Evolutionary conservation across 2,113 vertebrate species (phyloP).

Genomic region (Channa argus): DNA sequence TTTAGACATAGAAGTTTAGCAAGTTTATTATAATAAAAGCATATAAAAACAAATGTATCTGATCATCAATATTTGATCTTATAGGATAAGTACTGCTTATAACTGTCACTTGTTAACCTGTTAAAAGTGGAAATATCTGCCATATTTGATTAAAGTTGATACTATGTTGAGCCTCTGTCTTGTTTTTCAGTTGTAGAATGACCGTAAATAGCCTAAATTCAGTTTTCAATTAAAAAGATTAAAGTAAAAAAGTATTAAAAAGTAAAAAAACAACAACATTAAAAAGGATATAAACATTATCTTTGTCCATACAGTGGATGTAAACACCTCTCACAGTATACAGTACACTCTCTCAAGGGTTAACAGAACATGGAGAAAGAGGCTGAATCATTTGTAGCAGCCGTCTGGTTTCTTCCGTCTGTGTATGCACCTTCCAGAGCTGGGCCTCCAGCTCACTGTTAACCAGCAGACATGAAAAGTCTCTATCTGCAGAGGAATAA

Average conservation of each 20-base stretch:
- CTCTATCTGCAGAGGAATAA: conserved; percentile 53
- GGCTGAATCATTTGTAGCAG: conserved; percentile 57
- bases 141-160: conserved; percentile 67
- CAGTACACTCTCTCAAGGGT: conserved; percentile 1
- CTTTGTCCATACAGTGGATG: conserved; percentile 1
- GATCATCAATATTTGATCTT: conserved; percentile 56
- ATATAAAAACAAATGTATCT: conserved; percentile 52
- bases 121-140: conserved; percentile 16
- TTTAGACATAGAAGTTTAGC: conserved; percentile 30
- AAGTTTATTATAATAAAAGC: conserved; percentile 64
- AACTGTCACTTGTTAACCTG: conserved; percentile 46
- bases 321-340: neutral
- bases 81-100: conserved; percentile 50
- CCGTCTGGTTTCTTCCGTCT: conserved; percentile 61
- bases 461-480: conserved; percentile 46
- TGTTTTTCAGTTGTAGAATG: conserved; percentile 28
- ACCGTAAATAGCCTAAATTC: neutral
- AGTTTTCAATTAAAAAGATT: conserved; percentile 1
- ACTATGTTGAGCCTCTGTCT: conserved; percentile 44
- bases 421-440: conserved; percentile 47
- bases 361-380: conserved; percentile 17
- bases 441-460: conserved; percentile 52
- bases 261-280: neutral
- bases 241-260: neutral
- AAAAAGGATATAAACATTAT: neutral